Evolutionary conservation across 64 coral and sea anemone genomes (phyloP).

Genomic region (Acropora tenuis): DNA sequence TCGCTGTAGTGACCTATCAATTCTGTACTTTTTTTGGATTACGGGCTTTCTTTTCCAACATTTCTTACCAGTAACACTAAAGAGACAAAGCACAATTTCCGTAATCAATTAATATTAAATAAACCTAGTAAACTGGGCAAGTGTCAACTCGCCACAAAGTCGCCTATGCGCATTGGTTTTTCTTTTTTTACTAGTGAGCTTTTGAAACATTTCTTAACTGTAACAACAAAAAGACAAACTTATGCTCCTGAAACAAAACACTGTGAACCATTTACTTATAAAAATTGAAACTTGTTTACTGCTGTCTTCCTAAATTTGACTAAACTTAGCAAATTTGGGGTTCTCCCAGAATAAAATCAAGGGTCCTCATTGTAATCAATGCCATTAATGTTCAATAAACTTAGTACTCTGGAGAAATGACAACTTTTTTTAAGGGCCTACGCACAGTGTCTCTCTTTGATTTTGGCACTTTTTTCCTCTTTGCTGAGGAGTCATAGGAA

Average conservation of each 20-base stretch:
- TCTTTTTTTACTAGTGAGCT: too few species aligned
- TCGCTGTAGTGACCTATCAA: slow-evolving; percentile 8
- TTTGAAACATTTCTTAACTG: too few species aligned
- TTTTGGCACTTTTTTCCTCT: too few species aligned
- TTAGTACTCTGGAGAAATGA: not conserved
- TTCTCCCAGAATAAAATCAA: not conserved
- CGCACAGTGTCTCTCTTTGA: too few species aligned
- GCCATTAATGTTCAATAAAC: slow-evolving; percentile 41
- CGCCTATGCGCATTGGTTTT: not conserved
- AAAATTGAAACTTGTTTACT: too few species aligned
- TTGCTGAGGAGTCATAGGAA: too few species aligned
- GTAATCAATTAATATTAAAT: slow-evolving; percentile 27
- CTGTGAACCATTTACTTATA: too few species aligned
- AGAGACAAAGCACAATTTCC: slow-evolving; percentile 32
- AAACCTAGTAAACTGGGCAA: slow-evolving; percentile 6
- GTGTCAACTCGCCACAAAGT: slow-evolving; percentile 21
- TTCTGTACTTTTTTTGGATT: slow-evolving; percentile 22
- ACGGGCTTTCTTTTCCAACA: slow-evolving; percentile 23
- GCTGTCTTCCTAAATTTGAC: slow-evolving; percentile 19
- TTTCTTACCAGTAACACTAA: slow-evolving; percentile 13
- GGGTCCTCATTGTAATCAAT: too few species aligned
- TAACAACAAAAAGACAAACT: too few species aligned
- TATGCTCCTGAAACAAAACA: too few species aligned
- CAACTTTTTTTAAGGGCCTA: too few species aligned
- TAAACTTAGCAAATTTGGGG: slow-evolving; percentile 22